Conservation (phyloP, 1,140 invertebrate genomes). For the Charaxes varanes region DNA sequence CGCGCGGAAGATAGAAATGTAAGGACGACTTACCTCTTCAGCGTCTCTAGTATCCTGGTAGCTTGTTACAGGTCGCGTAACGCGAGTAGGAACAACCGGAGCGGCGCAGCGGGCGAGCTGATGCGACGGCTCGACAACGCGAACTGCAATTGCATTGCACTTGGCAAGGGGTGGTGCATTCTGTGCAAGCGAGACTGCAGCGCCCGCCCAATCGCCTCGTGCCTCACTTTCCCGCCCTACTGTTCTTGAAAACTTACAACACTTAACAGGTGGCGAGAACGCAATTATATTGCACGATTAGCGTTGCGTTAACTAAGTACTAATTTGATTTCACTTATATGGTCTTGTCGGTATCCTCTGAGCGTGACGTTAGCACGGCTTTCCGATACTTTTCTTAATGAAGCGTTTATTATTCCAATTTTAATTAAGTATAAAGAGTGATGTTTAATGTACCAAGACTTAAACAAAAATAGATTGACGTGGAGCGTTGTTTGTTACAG, state of each 20-base stretch:
- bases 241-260: conserved; percentile 54
- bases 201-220: conserved; percentile 66
- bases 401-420: no score
- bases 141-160: conserved; percentile 58
- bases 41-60: conserved; percentile 55
- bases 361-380: no score
- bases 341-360: background rate
- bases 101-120: conserved; percentile 43
- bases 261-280: conserved; percentile 37
- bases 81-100: conserved; percentile 28
- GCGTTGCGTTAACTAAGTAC: background rate
- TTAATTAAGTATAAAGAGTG: background rate
- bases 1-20: conserved; percentile 39
- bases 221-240: conserved; percentile 69
- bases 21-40: conserved; percentile 59
- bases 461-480: conserved; percentile 23
- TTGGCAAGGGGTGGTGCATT: conserved; percentile 60
- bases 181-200: conserved; percentile 67
- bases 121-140: conserved; percentile 45
- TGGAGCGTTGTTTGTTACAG: conserved; percentile 17
- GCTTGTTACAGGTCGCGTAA: conserved; percentile 65
- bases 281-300: conserved; percentile 15
- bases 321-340: background rate
- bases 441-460: conserved; percentile 14
- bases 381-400: no score